These are phyloP conservation scores for Circaetus gallicus DNA, from an alignment of 2,113 vertebrate species.

Conservation along the genomic window DNA sequence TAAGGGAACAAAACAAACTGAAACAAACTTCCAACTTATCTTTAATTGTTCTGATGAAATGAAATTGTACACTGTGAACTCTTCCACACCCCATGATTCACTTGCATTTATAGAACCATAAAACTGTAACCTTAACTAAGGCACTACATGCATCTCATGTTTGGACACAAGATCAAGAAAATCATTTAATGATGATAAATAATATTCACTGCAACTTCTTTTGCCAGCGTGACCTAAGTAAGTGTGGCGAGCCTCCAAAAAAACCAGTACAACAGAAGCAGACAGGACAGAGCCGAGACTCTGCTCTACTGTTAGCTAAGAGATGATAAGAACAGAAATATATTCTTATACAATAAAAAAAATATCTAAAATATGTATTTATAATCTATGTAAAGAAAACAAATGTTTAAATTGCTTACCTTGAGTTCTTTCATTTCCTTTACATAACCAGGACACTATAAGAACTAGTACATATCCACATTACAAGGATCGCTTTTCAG, in stretches of 20 bases:
- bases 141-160: neutral
- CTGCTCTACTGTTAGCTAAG: neutral
- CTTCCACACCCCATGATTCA: fast-evolving
- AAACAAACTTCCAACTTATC: neutral
- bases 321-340: neutral
- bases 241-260: neutral
- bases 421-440: neutral
- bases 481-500: neutral
- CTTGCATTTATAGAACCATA: neutral
- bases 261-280: neutral
- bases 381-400: neutral
- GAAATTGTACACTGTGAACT: neutral
- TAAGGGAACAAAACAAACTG: neutral
- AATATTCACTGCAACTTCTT: neutral
- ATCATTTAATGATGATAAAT: neutral
- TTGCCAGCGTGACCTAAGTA: fast-evolving
- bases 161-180: neutral
- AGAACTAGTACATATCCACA: neutral
- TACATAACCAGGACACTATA: neutral
- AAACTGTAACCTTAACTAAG: neutral
- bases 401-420: neutral
- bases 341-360: neutral
- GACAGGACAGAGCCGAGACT: neutral
- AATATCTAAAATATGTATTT: neutral
- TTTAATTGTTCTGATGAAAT: neutral